Percentiles rank a stretch among this genome's conserved stretches.
phyloP scores from a whole-genome alignment of 2,797 vertebrate species.

The Gadopsis marmoratus region DNA sequence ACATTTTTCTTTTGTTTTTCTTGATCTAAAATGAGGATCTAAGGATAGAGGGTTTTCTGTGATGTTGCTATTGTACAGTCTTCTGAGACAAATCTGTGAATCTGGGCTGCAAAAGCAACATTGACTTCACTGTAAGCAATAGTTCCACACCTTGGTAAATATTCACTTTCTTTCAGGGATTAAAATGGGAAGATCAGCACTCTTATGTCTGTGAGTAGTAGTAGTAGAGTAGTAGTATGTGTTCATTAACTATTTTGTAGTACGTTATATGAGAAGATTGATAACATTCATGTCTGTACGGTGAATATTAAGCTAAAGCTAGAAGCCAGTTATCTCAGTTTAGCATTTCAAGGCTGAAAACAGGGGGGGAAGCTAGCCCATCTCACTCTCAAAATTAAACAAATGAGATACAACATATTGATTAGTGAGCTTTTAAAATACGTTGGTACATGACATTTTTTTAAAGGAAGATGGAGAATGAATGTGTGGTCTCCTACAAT shows the following conservation, averaged over 20 bases:
- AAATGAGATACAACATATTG: not conserved
- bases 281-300: not conserved
- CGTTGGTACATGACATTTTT: not conserved
- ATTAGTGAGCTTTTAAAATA: not conserved
- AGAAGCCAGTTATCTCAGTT: not conserved
- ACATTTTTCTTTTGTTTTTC: not conserved
- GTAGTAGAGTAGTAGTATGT: not conserved
- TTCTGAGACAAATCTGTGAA: constrained; percentile 2
- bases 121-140: not conserved
- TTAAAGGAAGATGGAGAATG: not conserved
- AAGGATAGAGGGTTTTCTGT: not conserved
- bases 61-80: not conserved
- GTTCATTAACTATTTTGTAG: not conserved
- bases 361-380: not conserved
- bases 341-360: not conserved
- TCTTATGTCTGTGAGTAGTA: not conserved
- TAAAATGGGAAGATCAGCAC: not conserved
- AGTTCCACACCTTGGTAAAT: not conserved
- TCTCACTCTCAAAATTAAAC: not conserved
- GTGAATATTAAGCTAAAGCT: not conserved
- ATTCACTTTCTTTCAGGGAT: not conserved
- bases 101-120: not conserved
- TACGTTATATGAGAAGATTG: not conserved
- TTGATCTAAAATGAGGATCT: not conserved
- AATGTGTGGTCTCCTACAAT: not conserved